Evolutionary conservation across 2,797 vertebrate species (phyloP).

Genomic region (Phrynocephalus forsythii): DNA sequence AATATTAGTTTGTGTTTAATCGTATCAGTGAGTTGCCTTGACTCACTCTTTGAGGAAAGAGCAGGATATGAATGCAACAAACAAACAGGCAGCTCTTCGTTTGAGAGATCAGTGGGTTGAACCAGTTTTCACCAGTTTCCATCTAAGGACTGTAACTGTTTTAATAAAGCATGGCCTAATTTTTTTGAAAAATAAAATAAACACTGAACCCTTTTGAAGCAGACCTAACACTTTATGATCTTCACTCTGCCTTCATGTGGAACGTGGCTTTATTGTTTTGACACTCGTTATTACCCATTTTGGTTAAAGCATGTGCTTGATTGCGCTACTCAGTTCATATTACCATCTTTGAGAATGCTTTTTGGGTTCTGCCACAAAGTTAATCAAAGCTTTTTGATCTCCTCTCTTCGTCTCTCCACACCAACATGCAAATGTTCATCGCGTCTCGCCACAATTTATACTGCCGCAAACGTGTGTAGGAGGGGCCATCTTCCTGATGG

Average conservation of each 20-base stretch:
- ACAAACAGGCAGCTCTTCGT: not conserved
- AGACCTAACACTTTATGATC: not conserved
- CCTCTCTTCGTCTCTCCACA: not conserved
- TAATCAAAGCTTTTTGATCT: constrained; percentile 26
- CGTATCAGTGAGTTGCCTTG: not conserved
- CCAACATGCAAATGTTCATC: constrained; percentile 9
- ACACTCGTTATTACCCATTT: not conserved
- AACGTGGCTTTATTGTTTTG: not conserved
- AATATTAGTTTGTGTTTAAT: not conserved
- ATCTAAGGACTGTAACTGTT: not conserved
- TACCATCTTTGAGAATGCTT: constrained; percentile 10
- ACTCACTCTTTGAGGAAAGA: not conserved
- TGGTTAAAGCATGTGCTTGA: constrained; percentile 16
- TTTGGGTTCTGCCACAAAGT: constrained; percentile 19
- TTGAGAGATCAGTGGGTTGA: not conserved
- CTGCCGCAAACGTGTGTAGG: not conserved
- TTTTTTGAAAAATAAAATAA: not conserved
- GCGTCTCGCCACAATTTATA: constrained; percentile 13
- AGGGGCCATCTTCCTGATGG: constrained; percentile 25
- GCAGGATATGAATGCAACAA: not conserved
- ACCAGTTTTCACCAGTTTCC: not conserved
- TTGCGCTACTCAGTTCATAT: not conserved
- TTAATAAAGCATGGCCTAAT: not conserved
- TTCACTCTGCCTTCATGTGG: constrained; percentile 1
- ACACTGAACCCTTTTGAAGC: not conserved